A percentile compares a stretch with the other conserved stretches of the same genome.
phyloP scores from a whole-genome alignment of 1,140 invertebrate genomes.

The Lutraria rhynchaena region DNA sequence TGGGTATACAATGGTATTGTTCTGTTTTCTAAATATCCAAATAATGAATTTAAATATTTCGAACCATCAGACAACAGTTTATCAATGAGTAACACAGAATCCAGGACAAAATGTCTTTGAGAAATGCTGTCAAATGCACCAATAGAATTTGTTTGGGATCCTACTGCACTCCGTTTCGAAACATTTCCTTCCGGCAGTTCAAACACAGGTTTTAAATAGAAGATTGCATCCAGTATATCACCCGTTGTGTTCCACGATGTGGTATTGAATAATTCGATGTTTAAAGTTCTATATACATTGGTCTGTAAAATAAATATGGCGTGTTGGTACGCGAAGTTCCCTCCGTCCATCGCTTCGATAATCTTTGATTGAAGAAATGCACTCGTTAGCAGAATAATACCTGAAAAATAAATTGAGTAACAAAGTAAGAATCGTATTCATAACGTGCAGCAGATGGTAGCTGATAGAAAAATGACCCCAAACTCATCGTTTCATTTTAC shows the following conservation, averaged over 20 bases:
- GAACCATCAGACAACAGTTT: not conserved
- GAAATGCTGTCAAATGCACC: not conserved
- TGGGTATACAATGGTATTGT: constrained; percentile 22
- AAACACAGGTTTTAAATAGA: constrained; percentile 27
- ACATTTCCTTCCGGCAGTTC: not conserved
- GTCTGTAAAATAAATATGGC: constrained; percentile 34
- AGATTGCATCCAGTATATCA: constrained; percentile 25
- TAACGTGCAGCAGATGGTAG: too few relatives aligned
- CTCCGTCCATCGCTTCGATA: not conserved
- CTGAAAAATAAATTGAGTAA: constrained; percentile 25
- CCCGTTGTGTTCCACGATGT: constrained; percentile 1
- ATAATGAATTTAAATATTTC: not conserved
- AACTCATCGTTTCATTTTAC: too few relatives aligned
- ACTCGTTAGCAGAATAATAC: not conserved
- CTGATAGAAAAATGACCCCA: too few relatives aligned
- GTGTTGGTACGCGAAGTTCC: not conserved
- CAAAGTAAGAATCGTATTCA: too few relatives aligned
- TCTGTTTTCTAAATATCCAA: not conserved
- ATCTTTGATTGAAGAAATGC: not conserved
- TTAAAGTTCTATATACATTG: not conserved
- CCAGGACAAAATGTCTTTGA: not conserved
- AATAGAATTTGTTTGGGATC: not conserved
- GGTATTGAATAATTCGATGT: constrained; percentile 23
- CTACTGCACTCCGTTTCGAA: not conserved
- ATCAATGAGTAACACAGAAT: constrained; percentile 5